Conservation (phyloP, 2,888 invertebrate species). For the Scaptomyza flava region DNA sequence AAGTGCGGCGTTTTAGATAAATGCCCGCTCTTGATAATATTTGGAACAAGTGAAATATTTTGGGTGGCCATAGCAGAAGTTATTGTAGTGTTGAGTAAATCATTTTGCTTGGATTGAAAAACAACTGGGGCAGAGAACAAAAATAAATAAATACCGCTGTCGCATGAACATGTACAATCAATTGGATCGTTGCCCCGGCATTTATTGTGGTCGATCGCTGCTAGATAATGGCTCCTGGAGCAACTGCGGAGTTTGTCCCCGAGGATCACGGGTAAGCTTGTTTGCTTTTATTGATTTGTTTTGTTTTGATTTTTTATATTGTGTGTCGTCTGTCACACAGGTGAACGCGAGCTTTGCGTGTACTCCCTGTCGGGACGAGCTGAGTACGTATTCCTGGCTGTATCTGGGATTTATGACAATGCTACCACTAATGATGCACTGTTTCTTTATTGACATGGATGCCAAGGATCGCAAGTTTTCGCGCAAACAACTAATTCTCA, state of each 20-base stretch:
- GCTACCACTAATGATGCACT: conserved; percentile 94
- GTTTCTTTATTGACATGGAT: conserved; percentile 95
- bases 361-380: conserved; percentile 89
- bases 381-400: conserved; percentile 95
- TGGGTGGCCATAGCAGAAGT: conserved; percentile 15
- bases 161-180: conserved; percentile 55
- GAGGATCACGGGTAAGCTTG: conserved; percentile 89
- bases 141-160: conserved; percentile 15
- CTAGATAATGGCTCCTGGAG: conserved; percentile 89
- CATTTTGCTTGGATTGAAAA: conserved; percentile 4
- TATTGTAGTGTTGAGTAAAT: conserved; percentile 7
- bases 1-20: too few relatives aligned
- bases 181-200: conserved; percentile 82
- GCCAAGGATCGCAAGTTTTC: conserved; percentile 91
- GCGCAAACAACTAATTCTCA: conserved; percentile 90
- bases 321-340: conserved; percentile 24
- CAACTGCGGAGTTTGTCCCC: conserved; percentile 93
- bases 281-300: conserved; percentile 74
- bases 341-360: conserved; percentile 88
- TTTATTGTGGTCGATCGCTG: conserved; percentile 86
- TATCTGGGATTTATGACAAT: conserved; percentile 97
- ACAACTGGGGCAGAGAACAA: conserved; percentile 1
- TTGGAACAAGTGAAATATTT: not conserved
- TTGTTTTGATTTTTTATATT: conserved; percentile 4
- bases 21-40: conserved; percentile 9